Evolutionary conservation across 2,113 vertebrate genomes (phyloP), one percentile per base, ranked within the genome.

Genomic region (Marmota flaviventris): DNA sequence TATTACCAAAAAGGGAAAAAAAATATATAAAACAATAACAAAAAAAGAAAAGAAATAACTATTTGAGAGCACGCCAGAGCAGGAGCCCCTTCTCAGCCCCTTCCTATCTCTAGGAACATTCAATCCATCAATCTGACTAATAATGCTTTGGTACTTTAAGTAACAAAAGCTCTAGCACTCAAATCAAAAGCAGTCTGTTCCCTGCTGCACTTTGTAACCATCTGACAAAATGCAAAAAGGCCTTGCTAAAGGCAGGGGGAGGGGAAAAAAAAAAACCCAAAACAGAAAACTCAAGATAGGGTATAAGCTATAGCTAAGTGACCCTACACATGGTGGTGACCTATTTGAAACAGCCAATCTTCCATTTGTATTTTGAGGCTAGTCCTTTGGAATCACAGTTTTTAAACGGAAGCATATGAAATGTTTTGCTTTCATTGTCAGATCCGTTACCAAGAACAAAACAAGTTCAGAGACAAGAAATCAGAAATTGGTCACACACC

Each of bases 391-490:
- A 88, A 84, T 56, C 56, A 51, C 70, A 86, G 16, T 85, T 85
- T 89, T 81, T 42, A 85, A 69, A 92, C 22, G 72, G 85, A 76
- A 95, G 78, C 27, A 24, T 42, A 45, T 65, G 72, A 87, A 78
- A 56, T 61, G 10, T 82, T 94, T 85, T 51, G 58, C 85, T 96
- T 92, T 45, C 34, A 22, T 76, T 63, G 58, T 37, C 56, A 53
- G 29, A 84, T 75, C 42, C 14, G 45, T 81, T 87, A 95, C n/a
- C 29, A 79, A 93, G 72, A 73, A 91, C 76, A 81, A 82, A 77
- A 79, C 65, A 88, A 89, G 82, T 65, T 90, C 75, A 24, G 63
- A 84, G 79, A 58, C 6, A 34, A 96, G 85, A 94, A 93, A 92
- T 77, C 91, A 37, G 88, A 48, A 88, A 85, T 2, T 25, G 56